These are phyloP conservation scores for Hiodon tergisus DNA, from an alignment of 2,113 vertebrate species.

Conservation along the genomic window DNA sequence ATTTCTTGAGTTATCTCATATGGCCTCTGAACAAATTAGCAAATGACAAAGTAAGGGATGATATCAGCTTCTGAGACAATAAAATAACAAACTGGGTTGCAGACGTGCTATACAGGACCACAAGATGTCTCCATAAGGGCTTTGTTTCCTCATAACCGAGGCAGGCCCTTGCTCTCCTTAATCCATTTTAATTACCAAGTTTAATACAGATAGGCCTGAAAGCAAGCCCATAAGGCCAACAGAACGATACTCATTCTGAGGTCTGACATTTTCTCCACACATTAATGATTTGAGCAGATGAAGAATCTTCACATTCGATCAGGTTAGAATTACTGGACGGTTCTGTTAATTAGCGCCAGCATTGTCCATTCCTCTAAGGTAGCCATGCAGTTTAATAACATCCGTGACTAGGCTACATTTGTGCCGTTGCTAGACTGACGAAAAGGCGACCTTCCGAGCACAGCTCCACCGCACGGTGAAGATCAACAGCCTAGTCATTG, in stretches of 20 bases:
- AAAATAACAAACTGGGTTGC: slow-evolving; percentile 38
- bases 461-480: neutral
- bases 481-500: neutral
- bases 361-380: neutral
- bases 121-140: neutral
- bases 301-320: neutral
- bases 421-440: too few relatives aligned
- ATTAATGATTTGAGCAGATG: neutral
- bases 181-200: neutral
- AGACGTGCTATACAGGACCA: neutral
- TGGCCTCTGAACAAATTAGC: slow-evolving; percentile 45
- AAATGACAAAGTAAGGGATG: slow-evolving; percentile 45
- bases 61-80: slow-evolving; percentile 31
- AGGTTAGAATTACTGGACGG: neutral
- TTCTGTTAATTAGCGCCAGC: neutral
- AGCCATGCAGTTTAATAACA: neutral
- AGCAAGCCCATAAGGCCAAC: neutral
- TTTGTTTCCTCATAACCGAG: neutral
- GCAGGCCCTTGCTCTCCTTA: neutral
- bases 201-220: neutral
- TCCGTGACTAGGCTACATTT: too few relatives aligned
- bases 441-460: too few relatives aligned
- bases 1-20: slow-evolving; percentile 42
- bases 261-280: neutral
- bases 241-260: too few relatives aligned